Evolutionary conservation across 2,797 vertebrate genomes (phyloP), one percentile per base, ranked within the genome.

Genomic region (Meriones psammophilus): DNA sequence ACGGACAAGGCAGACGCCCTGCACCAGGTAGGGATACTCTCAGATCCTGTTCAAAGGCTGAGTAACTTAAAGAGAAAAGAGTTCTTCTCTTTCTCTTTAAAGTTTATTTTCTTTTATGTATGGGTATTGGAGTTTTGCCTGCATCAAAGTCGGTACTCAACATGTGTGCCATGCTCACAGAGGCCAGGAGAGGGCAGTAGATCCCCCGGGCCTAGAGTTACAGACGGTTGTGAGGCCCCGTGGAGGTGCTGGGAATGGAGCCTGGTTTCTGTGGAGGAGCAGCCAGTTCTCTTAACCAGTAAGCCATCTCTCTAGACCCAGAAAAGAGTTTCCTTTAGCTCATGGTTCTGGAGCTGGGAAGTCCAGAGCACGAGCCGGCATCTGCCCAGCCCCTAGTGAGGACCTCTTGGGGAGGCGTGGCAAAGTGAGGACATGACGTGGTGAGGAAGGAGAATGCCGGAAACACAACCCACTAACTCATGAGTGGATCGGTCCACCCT

Each of bases 1-100:
- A 99, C 99, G 0, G 97, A 99, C 94, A 98, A 98, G 89, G 99
- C 99, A 0, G 99, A 99, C 1, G 91, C 98, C 6, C 98, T 99
- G 71, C 99, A 99, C 66, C 98, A 99, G 99, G 99, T 99, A 90
- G 22, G 95, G 54, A n/a, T 0, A 0, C 13, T 15, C 33, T 60
- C 42, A 0, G 24, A 28, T 42, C 50, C 46, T 8, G n/a, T 42
- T 76, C 42, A 17, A 66, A 81, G 42, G 22, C 66, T 58, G 14
- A 85, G 76, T 73, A 8, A 73, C 36, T 46, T 13, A 58, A 30
- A 68, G 9, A 46, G 68, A 68, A 66, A 74, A n/a, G 68, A 36
- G 8, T 5, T 58, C 68, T 17, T 73, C 54, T 87, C 66, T 39
- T n/a, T 73, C n/a, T 54, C 54, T 81, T 26, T 39, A 62, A 81